Evolutionary conservation across 2,797 vertebrate species (phyloP), one percentile per base, ranked within the genome.

Genomic region (Euthynnus affinis): DNA sequence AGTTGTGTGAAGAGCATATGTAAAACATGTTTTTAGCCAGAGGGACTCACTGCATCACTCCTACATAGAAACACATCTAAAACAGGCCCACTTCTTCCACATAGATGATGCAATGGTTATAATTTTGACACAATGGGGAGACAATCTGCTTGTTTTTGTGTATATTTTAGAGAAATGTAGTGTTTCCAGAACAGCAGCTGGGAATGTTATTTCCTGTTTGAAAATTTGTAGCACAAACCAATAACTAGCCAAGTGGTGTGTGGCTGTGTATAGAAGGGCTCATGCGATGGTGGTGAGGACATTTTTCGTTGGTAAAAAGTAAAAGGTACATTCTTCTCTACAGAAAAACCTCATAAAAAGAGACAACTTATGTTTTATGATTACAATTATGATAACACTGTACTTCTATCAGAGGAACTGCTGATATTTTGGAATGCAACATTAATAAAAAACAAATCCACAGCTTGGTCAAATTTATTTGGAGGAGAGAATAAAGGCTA

Each of bases 1-100:
- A 71, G 49, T 18, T 79, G 57, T 37, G 74, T 68, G 48, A 71
- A 71, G 29, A 65, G 66, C 78, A 79, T 62, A 58, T 91, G 84
- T 75, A 67, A 82, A 87, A 65, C 80, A 80, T 37, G 71, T 66
- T 78, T 34, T 56, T 74, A 32, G 72, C 78, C 65, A 51, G 80
- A 74, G 69, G 83, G 51, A 46, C 34, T 58, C 61, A 68, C 34
- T 61, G 71, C 56, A 71, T 58, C 56, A 67, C 57, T 52, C 37
- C 60, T 34, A n/a, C 48, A 40, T 32, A 48, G 40, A 67, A 74
- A 73, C 60, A 34, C 5, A 75, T 71, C 55, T 70, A 76, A 59
- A 6, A 71, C 61, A 58, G 67, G 67, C 23, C 51, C 57, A 48
- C 29, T 34, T 74, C 56, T 58, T 61, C 8, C 65, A 65, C 42